Conservation (phyloP, 2,888 invertebrate species). For the Chirona hameri region DNA sequence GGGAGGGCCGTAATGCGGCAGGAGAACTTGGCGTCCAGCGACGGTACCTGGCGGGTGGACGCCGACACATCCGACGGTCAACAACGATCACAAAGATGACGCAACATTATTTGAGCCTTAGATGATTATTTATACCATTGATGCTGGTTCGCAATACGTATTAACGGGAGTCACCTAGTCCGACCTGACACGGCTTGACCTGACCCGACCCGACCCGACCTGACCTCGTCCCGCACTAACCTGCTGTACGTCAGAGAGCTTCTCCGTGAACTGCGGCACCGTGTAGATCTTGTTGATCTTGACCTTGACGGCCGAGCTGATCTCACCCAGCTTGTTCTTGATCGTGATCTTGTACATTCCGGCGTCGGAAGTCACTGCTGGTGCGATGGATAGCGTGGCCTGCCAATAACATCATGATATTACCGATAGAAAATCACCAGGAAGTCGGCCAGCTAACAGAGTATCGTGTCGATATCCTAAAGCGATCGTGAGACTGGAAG, state of each 20-base stretch:
- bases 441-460: no score
- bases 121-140: no score
- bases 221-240: slow-evolving; percentile 44
- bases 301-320: slow-evolving; percentile 63
- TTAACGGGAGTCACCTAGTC: no score
- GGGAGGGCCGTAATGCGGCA: slow-evolving; percentile 50
- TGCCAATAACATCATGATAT: slow-evolving; percentile 42
- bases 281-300: slow-evolving; percentile 75
- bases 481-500: no score
- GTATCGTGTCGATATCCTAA: no score
- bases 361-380: slow-evolving; percentile 65
- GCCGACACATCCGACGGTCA: background rate
- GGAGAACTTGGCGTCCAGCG: background rate
- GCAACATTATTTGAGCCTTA: no score
- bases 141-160: no score
- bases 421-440: no score
- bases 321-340: slow-evolving; percentile 67
- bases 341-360: slow-evolving; percentile 74
- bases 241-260: slow-evolving; percentile 63
- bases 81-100: no score
- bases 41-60: background rate
- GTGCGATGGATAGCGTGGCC: slow-evolving; percentile 70
- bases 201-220: no score
- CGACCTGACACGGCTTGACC: background rate
- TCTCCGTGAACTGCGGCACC: slow-evolving; percentile 74